phyloP scores from a whole-genome alignment of 1,140 invertebrate species.

The Philotrypesis tridentata region DNA sequence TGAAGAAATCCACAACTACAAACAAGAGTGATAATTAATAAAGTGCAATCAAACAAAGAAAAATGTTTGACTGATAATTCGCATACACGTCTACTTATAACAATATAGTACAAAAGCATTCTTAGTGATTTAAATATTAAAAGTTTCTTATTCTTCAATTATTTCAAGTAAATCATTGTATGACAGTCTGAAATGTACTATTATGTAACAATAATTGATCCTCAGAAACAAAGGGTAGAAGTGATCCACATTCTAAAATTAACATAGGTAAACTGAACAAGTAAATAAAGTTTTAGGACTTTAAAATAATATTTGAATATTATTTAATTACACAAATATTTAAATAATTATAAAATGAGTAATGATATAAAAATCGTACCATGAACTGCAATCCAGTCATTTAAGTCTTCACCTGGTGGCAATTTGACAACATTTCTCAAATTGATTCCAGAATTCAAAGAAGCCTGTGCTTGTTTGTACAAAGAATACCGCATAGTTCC shows the following conservation, averaged over 20 bases:
- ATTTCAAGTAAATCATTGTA: background rate
- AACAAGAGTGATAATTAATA: constrained; percentile 54
- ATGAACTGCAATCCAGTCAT: constrained; percentile 97
- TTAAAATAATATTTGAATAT: too few relatives aligned
- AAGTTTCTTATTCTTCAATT: too few relatives aligned
- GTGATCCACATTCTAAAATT: constrained; percentile 25
- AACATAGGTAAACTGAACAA: background rate
- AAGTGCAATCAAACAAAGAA: background rate
- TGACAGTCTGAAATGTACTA: background rate
- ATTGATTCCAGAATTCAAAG: constrained; percentile 95
- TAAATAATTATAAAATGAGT: background rate
- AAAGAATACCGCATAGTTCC: constrained; percentile 94
- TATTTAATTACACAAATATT: too few relatives aligned
- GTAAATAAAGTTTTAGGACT: too few relatives aligned
- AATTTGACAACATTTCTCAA: constrained; percentile 88
- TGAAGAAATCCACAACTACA: constrained; percentile 96
- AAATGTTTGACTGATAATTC: background rate
- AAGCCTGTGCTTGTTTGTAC: constrained; percentile 95
- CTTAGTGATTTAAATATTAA: too few relatives aligned
- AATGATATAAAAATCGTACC: constrained; percentile 74
- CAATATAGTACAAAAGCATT: background rate
- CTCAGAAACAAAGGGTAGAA: background rate
- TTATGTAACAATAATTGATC: constrained; percentile 20
- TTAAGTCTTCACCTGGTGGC: constrained; percentile 89
- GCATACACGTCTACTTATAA: background rate